A percentile compares a stretch with the other conserved stretches of the same genome.
Evolutionary conservation across 2,797 vertebrate genomes (phyloP).

Genomic region (Pitangus sulphuratus): DNA sequence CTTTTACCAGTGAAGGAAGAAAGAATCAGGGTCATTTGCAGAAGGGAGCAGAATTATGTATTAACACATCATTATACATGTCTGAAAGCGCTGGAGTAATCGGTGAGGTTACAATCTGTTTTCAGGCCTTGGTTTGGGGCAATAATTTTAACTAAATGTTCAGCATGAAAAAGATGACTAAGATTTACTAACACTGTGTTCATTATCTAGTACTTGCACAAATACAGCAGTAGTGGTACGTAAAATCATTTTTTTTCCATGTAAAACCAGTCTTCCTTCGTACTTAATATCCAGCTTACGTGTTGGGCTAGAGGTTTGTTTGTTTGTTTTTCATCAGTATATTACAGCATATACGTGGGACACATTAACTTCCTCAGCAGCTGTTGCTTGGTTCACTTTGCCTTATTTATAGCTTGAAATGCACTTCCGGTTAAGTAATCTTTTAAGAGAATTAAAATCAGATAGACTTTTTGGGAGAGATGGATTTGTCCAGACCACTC

Average conservation of each 20-base stretch:
- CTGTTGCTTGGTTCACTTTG: conserved; percentile 40
- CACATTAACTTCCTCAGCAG: conserved; percentile 52
- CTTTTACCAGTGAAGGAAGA: conserved; percentile 28
- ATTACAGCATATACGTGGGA: conserved; percentile 6
- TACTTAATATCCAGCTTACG: background rate
- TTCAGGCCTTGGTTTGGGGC: background rate
- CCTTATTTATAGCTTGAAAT: conserved; percentile 37
- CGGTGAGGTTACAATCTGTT: background rate
- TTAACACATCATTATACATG: background rate
- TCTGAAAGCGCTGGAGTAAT: background rate
- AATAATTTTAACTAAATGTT: conserved; percentile 6
- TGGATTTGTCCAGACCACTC: background rate
- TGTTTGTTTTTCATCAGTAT: conserved; percentile 33
- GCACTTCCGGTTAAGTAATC: conserved; percentile 48
- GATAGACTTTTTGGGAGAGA: conserved; percentile 24
- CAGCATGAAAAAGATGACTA: background rate
- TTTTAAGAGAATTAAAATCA: conserved; percentile 51
- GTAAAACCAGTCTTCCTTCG: background rate
- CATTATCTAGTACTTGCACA: background rate
- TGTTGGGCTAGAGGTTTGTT: background rate
- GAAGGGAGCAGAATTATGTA: conserved; percentile 7
- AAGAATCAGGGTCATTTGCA: background rate
- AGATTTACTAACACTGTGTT: background rate
- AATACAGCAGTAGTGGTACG: background rate
- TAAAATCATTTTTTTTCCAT: background rate